Evolutionary conservation across 2,113 vertebrate species (phyloP).

Genomic region (Eretmochelys imbricata): DNA sequence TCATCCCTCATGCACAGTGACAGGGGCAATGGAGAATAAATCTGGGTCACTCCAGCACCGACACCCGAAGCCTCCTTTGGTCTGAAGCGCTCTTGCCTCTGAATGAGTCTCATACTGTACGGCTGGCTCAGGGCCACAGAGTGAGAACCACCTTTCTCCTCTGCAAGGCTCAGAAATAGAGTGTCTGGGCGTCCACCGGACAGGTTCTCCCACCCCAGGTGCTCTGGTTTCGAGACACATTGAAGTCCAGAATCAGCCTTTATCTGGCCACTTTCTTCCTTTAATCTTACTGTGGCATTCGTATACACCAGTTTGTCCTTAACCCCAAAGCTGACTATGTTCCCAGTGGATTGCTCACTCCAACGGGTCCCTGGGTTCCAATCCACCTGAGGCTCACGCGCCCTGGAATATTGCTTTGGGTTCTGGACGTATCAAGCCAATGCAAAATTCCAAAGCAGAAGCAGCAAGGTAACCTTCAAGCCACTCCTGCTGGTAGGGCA

Average conservation of each 20-base stretch:
- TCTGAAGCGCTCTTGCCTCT: not conserved
- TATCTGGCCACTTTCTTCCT: not conserved
- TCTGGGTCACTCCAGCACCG: constrained; percentile 49
- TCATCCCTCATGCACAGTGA: not conserved
- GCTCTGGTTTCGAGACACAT: not conserved
- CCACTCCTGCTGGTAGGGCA: not conserved
- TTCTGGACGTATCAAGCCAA: not conserved
- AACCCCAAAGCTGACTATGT: not conserved
- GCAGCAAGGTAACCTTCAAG: not conserved
- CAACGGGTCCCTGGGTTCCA: fast-evolving
- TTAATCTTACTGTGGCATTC: not conserved
- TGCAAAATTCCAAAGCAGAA: not conserved
- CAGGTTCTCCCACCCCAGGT: not conserved
- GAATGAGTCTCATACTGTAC: not conserved
- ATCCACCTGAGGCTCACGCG: not conserved
- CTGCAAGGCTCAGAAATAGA: not conserved
- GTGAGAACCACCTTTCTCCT: not conserved
- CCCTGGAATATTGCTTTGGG: not conserved
- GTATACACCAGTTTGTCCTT: not conserved
- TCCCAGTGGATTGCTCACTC: not conserved
- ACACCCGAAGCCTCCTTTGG: not conserved
- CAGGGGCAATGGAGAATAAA: not conserved
- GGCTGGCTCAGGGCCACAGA: not conserved
- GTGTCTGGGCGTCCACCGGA: not conserved
- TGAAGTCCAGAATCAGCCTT: not conserved